Evolutionary conservation across 2,113 vertebrate species (phyloP).

Genomic region (Urocynchramus pylzowi): DNA sequence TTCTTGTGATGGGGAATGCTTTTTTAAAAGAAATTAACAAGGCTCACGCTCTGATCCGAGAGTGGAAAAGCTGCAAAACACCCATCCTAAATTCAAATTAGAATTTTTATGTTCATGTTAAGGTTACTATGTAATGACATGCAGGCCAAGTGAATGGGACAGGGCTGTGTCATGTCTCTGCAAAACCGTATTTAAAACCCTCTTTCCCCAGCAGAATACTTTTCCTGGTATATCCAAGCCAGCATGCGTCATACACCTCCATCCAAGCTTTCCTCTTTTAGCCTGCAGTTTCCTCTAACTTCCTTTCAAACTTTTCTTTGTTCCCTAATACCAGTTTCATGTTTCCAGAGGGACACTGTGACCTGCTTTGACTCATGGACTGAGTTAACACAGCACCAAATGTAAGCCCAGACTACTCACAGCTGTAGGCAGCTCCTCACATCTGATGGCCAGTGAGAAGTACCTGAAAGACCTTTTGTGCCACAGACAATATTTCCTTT

Average conservation of each 20-base stretch:
- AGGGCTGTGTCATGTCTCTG: not conserved
- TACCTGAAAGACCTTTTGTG: not conserved
- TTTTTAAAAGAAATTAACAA: not conserved
- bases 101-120: not conserved
- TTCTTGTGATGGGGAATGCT: not conserved
- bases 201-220: not conserved
- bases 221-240: not conserved
- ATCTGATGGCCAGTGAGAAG: not conserved
- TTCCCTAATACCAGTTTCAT: not conserved
- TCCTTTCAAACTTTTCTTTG: not conserved
- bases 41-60: not conserved
- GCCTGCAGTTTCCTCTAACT: not conserved
- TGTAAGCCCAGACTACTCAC: not conserved
- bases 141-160: not conserved
- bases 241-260: not conserved
- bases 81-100: not conserved
- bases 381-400: not conserved
- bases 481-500: not conserved
- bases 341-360: not conserved
- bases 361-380: not conserved
- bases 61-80: not conserved
- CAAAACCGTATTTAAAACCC: not conserved
- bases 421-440: not conserved
- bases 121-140: not conserved
- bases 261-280: not conserved